Percentiles rank a stretch among this genome's conserved stretches.
Conservation (phyloP, 2,797 vertebrate genomes). For the Apogon hyalosoma region DNA sequence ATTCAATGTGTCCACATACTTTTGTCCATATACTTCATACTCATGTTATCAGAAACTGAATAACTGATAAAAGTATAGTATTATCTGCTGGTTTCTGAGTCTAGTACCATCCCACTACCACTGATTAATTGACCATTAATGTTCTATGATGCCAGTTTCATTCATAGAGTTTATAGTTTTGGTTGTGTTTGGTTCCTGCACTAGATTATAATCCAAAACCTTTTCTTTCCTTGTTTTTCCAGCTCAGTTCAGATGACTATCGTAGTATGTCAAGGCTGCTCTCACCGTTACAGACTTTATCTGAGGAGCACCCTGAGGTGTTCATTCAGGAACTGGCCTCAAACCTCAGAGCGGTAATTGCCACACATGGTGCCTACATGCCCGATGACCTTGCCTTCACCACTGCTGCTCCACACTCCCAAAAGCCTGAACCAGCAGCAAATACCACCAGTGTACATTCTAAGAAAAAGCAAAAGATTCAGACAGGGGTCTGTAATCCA, state of each 20-base stretch:
- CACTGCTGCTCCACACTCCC: background rate
- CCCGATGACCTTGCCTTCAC: conserved; percentile 64
- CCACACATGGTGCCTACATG: conserved; percentile 88
- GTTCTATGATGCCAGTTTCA: no score
- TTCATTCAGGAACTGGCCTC: conserved; percentile 89
- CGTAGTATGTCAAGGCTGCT: conserved; percentile 84
- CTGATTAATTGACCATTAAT: no score
- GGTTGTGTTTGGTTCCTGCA: no score
- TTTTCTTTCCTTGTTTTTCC: conserved; percentile 6
- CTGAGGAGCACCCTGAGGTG: conserved; percentile 84
- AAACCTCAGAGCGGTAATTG: conserved; percentile 88
- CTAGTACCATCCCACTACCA: no score
- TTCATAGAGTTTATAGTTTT: no score
- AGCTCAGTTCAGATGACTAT: conserved; percentile 88
- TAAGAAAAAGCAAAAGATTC: conserved; percentile 1
- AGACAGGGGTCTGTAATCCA: background rate
- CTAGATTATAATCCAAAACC: no score
- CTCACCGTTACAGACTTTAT: conserved; percentile 85
- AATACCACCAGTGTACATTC: background rate
- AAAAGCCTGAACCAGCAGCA: background rate
- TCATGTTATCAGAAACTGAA: no score
- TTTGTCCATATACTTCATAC: no score
- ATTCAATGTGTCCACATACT: no score
- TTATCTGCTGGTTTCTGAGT: no score
- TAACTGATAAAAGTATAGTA: no score